Conservation (phyloP, 2,113 vertebrate species). For the Kryptolebias marmoratus region DNA sequence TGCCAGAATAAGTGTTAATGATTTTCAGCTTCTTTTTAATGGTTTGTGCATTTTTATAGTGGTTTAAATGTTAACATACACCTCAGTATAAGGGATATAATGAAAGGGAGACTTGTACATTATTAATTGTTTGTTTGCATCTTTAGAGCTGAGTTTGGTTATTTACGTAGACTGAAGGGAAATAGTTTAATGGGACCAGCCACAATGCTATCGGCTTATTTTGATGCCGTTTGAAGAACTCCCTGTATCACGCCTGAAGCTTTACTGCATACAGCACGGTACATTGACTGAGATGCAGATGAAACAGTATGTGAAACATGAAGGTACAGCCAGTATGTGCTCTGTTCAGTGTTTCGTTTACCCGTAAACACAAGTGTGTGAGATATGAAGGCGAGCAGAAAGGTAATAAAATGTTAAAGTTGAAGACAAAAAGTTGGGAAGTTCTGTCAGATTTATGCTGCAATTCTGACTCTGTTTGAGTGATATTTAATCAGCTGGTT, state of each 20-base stretch:
- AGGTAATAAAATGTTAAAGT: slow-evolving; percentile 34
- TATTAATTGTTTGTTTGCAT: slow-evolving; percentile 22
- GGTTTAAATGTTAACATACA: slow-evolving; percentile 53
- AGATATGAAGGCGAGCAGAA: slow-evolving; percentile 20
- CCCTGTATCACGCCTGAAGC: slow-evolving; percentile 18
- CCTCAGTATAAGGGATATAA: slow-evolving; percentile 43
- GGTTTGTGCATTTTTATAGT: slow-evolving; percentile 38
- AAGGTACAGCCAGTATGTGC: slow-evolving; percentile 32
- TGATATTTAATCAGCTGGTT: neutral
- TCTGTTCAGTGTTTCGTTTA: neutral
- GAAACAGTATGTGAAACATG: slow-evolving; percentile 50
- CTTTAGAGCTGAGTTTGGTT: slow-evolving; percentile 15
- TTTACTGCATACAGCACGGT: neutral
- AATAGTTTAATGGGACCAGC: slow-evolving; percentile 63
- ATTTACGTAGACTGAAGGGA: slow-evolving; percentile 27
- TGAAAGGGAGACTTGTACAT: slow-evolving; percentile 60
- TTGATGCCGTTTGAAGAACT: slow-evolving; percentile 8
- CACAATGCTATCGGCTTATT: slow-evolving; percentile 23
- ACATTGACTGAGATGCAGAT: slow-evolving; percentile 1
- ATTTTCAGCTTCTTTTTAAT: slow-evolving; percentile 40
- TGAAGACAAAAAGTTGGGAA: neutral
- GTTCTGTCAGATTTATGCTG: slow-evolving; percentile 14
- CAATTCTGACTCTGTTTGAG: neutral
- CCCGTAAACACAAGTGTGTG: neutral
- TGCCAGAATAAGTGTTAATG: slow-evolving; percentile 43